Evolutionary conservation across 2,797 vertebrate species (phyloP), one percentile per base, ranked within the genome.

Genomic region (Synaphobranchus kaupii): DNA sequence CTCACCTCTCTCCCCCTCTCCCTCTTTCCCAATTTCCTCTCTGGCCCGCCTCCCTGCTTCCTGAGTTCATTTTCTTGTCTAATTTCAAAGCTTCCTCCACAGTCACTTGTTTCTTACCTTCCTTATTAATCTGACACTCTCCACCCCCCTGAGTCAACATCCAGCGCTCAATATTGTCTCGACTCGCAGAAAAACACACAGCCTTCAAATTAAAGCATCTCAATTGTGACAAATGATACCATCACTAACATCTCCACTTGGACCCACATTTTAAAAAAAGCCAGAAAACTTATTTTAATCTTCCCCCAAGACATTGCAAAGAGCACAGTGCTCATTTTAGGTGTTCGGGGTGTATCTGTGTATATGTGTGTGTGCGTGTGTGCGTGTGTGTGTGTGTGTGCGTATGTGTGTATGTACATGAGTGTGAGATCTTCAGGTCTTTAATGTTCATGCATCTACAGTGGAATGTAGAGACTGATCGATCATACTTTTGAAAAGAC

Each of bases 121-220:
- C 83, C 76, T 92, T 93, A 93, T 92, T 93, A 93, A 94, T 93
- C 92, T 91, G 91, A 93, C 92, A 92, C 93, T 92, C 91, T 92
- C 88, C 92, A 90, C 91, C 90, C 91, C 31, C 91, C 90, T 91
- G 92, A 94, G 90, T 94, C 92, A 82, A 93, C 93, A 93, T 93
- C 94, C 90, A 88, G 86, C 1, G 85, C 92, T 93, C 89, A 66
- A 95, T 93, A 93, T 93, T 92, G 92, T 92, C 86, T 92, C 31
- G 84, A 88, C 90, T 89, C n/a, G 28, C 85, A 89, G 63, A 52
- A 58, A 84, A 85, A 92, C 86, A 81, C 73, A 84, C 56, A 84
- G 83, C 83, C 83, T 84, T 84, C 83, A 84, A 63, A 84, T 63
- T 84, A 84, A 48, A 60, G 88, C n/a, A 48, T 91, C 90, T 90